Percentiles rank a stretch among this genome's conserved stretches.
phyloP scores from a whole-genome alignment of 2,113 vertebrate species.

The Gymnocephalus cernua region DNA sequence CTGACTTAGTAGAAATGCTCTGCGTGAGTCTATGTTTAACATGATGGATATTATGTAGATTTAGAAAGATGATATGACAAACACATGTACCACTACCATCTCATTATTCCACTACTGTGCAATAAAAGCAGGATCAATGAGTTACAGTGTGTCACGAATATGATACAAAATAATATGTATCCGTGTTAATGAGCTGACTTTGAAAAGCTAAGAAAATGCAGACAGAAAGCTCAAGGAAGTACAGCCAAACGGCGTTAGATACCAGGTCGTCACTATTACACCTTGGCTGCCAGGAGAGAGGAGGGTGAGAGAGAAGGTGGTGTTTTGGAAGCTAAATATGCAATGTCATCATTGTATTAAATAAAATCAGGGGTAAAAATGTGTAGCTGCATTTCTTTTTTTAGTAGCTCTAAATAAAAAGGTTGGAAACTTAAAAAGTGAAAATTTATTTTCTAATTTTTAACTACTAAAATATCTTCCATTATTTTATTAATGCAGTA shows the following conservation, averaged over 20 bases:
- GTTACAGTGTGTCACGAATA: not conserved
- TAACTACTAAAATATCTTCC: too few species aligned
- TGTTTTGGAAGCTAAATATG: slow-evolving; percentile 19
- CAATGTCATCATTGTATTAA: slow-evolving; percentile 18
- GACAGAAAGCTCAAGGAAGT: not conserved
- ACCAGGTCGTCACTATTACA: slow-evolving; percentile 22
- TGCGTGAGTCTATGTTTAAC: not conserved
- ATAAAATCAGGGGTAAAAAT: slow-evolving; percentile 25
- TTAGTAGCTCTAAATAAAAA: not conserved
- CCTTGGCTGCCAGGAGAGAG: slow-evolving; percentile 8
- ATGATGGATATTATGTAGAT: not conserved
- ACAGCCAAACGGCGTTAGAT: not conserved
- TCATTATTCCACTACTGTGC: not conserved
- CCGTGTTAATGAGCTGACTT: not conserved
- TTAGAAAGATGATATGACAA: slow-evolving; percentile 7
- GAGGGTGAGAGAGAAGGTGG: not conserved
- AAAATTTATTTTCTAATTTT: not conserved
- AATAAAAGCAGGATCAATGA: not conserved
- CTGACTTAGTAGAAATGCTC: not conserved
- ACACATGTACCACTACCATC: not conserved
- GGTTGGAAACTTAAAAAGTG: slow-evolving; percentile 5
- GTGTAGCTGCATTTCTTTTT: not conserved
- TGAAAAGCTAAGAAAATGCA: slow-evolving; percentile 9
- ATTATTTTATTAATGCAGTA: not conserved
- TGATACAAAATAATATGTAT: not conserved